phyloP scores from a whole-genome alignment of 2,113 vertebrate genomes.

The Nothocercus nigrocapillus region DNA sequence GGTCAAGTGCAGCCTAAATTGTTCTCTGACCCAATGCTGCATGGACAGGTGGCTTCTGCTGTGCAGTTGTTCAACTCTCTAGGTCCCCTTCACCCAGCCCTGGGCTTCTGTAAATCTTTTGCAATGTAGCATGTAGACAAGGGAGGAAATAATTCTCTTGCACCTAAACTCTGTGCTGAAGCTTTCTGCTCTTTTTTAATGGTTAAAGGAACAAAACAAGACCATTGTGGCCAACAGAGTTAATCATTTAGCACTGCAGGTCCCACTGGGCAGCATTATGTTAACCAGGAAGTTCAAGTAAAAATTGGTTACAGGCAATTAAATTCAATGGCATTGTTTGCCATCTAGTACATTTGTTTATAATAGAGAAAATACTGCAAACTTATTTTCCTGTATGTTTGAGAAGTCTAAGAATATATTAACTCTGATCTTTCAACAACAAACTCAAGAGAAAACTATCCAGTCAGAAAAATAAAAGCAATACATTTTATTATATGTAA shows the following conservation, averaged over 20 bases:
- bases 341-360: not conserved
- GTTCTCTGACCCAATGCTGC: not conserved
- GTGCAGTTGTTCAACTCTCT: not conserved
- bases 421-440: not conserved
- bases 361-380: not conserved
- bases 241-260: not conserved
- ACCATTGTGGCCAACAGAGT: not conserved
- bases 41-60: not conserved
- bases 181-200: not conserved
- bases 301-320: not conserved
- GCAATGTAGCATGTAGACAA: not conserved
- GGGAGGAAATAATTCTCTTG: not conserved
- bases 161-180: not conserved
- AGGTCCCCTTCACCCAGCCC: not conserved
- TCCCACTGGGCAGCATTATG: not conserved
- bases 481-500: not conserved
- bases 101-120: not conserved
- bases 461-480: not conserved
- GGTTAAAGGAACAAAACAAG: not conserved
- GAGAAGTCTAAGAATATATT: not conserved
- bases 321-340: not conserved
- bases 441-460: not conserved
- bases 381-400: not conserved
- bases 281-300: not conserved
- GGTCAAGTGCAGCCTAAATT: not conserved